Base-by-base conservation (phyloP, 1,140 invertebrate species). In the Drosophila santomea region DNA sequence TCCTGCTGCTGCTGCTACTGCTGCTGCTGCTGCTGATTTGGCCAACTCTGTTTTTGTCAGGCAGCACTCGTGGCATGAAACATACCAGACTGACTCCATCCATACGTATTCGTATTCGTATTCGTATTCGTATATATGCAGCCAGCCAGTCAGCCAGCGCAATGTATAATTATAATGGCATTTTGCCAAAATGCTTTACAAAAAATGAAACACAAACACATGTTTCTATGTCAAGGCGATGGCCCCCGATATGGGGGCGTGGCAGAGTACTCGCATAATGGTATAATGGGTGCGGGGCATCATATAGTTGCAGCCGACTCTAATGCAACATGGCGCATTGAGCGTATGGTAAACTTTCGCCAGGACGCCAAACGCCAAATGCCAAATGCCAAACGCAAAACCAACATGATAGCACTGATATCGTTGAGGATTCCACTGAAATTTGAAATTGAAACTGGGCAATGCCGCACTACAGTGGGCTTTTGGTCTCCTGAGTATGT, bases 131-230 rank as follows among this genome's bases (percentile, higher is more conserved):
- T 25, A 47, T 23, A 45, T 25, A 47, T 20, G 12, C 38, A 45
- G 3, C 17, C 43, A 20, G 39, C 10, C 8, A 54, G 28, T 38
- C 62, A 32, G 36, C 5, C 36, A 38, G 36, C 10, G 38, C 63
- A 68, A 69, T 69, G 83, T 84, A 88, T 88, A 86, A 86, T 86
- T 86, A 88, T 86, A 88, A 78, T 86, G 82, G 78, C 78, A 82
- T 82, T 79, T 82, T 82, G 82, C 82, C 82, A 86, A 82, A 82
- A 82, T 77, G 59, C 62, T 69, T 50, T 50, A 55, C 58, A 59
- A 28, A 50, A 50, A 28, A 50, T 45, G 4, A 11, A 51, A 51
- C 25, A 41, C 43, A 69, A 48, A 64, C 67, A 54, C 54, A 62
- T 58, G 44, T 47, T 66, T 66, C 62, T 66, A 63, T 63, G 60